A percentile compares a stretch with the other conserved stretches of the same genome.
Evolutionary conservation across 30 jellyfish, hydroid and myxozoan genomes (phyloP).

Genomic region (Morbakka virulenta): DNA sequence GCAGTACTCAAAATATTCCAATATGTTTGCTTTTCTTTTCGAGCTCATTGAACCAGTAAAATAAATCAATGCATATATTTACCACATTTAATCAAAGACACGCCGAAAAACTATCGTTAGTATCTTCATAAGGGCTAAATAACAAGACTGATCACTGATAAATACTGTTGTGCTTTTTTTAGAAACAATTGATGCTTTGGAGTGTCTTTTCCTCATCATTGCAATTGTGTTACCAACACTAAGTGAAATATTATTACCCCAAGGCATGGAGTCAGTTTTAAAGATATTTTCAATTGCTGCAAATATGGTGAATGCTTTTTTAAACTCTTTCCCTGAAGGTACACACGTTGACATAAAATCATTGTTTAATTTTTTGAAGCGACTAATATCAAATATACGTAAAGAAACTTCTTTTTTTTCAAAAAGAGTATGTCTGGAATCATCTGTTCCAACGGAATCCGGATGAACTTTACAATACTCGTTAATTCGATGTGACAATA

Average conservation of each 20-base stretch:
- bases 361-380: neutral
- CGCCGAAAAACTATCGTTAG: neutral
- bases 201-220: slow-evolving; percentile 20
- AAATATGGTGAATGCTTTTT: slow-evolving; percentile 20
- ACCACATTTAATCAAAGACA: slow-evolving; percentile 22
- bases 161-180: neutral
- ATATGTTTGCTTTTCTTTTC: no score
- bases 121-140: slow-evolving; percentile 43
- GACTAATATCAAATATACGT: slow-evolving; percentile 18
- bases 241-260: slow-evolving; percentile 4
- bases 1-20: no score
- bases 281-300: neutral
- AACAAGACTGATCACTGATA: slow-evolving; percentile 46
- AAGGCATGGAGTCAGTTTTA: neutral
- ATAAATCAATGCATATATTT: slow-evolving; percentile 1
- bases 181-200: slow-evolving; percentile 11
- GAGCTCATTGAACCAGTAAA: slow-evolving; percentile 24
- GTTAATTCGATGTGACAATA: no score
- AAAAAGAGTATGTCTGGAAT: slow-evolving; percentile 42
- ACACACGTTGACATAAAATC: slow-evolving; percentile 28
- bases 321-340: slow-evolving; percentile 30
- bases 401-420: slow-evolving; percentile 46
- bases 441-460: slow-evolving; percentile 44
- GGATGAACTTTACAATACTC: slow-evolving; percentile 33
- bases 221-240: slow-evolving; percentile 33